phyloP scores from a whole-genome alignment of 1,140 invertebrate species.

The Cotesia vestalis region DNA sequence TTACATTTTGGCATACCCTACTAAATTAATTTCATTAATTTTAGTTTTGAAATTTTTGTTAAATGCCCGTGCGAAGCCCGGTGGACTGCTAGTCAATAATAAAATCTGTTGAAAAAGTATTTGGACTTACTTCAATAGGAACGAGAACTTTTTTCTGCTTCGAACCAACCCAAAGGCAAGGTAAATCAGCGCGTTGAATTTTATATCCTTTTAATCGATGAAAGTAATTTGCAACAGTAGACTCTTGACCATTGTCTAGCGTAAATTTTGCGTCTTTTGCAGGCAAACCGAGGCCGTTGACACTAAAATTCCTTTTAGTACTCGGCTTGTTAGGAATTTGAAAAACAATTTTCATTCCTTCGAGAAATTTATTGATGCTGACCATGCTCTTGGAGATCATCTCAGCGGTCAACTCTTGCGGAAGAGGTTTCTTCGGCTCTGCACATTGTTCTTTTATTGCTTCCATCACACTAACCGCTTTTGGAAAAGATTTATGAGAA shows the following conservation, averaged over 20 bases:
- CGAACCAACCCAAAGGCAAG: constrained; percentile 68
- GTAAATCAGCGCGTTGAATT: constrained; percentile 69
- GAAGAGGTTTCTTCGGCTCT: not conserved
- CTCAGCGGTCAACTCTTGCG: not conserved
- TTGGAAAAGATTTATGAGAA: constrained; percentile 75
- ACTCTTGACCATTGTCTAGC: constrained; percentile 47
- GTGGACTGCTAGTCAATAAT: no score
- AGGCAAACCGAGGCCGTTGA: constrained; percentile 63
- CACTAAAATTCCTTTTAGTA: constrained; percentile 62
- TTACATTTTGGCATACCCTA: no score
- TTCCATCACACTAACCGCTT: constrained; percentile 60
- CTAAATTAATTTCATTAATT: no score
- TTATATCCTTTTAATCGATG: constrained; percentile 54
- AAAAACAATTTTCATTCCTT: constrained; percentile 63
- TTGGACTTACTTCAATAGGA: constrained; percentile 48
- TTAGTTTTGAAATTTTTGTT: no score
- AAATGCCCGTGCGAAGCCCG: no score
- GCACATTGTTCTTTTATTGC: constrained; percentile 49
- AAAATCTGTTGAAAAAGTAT: no score
- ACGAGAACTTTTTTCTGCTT: constrained; percentile 56
- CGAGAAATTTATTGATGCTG: constrained; percentile 42
- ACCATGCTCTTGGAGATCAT: not conserved
- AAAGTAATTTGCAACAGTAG: constrained; percentile 69
- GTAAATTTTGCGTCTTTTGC: constrained; percentile 58
- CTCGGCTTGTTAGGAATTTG: constrained; percentile 61